A percentile compares a stretch with the other conserved stretches of the same genome.
These are phyloP conservation scores for Argyresthia goedartella DNA, from an alignment of 2,888 invertebrate genomes.

Conservation along the genomic window DNA sequence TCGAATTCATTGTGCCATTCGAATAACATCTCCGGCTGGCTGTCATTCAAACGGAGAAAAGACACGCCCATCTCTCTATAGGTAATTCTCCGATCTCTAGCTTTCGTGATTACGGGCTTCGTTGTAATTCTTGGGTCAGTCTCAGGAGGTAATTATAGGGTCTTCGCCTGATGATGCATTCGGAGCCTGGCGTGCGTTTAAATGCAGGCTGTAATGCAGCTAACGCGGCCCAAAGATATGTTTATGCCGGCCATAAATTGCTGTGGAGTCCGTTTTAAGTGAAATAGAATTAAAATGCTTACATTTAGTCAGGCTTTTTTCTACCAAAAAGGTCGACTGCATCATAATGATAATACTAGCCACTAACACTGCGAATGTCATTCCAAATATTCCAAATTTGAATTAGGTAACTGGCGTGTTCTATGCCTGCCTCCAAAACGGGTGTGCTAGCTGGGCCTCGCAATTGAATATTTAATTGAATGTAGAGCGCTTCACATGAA, in stretches of 20 bases:
- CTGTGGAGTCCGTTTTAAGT: not conserved
- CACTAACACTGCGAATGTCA: constrained; percentile 1
- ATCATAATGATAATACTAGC: not conserved
- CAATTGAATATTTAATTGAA: constrained; percentile 61
- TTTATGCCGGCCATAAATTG: not conserved
- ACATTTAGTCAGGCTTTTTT: not conserved
- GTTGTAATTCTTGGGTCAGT: constrained; percentile 34
- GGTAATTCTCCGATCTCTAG: constrained; percentile 18
- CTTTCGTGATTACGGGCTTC: constrained; percentile 29
- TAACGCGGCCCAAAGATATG: not conserved
- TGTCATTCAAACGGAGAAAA: constrained; percentile 45
- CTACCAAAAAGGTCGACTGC: not conserved
- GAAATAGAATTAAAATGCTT: not conserved
- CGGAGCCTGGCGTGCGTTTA: constrained; percentile 14
- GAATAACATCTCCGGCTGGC: constrained; percentile 20
- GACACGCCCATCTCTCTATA: constrained; percentile 40
- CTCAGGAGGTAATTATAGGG: constrained; percentile 45
- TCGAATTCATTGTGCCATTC: constrained; percentile 24
- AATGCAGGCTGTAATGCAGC: not conserved
- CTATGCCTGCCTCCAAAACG: constrained; percentile 16
- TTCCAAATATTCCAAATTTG: constrained; percentile 26
- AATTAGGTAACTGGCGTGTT: constrained; percentile 29
- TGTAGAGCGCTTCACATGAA: constrained; percentile 30
- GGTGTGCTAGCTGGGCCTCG: constrained; percentile 21
- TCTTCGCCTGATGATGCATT: constrained; percentile 36